A percentile compares a stretch with the other conserved stretches of the same genome.
Conservation (phyloP, 2,888 invertebrate species). For the Dynastes tityus region DNA sequence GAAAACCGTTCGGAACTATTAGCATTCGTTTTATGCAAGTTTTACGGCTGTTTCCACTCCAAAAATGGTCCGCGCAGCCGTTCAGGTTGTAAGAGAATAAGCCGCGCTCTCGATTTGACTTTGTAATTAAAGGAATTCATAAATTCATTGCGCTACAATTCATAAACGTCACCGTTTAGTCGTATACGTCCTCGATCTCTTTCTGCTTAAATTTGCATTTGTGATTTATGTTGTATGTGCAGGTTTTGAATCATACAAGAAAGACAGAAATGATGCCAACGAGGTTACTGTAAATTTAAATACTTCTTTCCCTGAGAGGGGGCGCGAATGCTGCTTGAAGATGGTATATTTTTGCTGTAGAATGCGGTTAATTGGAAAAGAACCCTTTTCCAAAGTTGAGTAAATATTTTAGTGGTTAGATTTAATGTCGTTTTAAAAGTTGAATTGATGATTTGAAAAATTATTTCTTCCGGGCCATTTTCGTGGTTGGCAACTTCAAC, state of each 20-base stretch:
- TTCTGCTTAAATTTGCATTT: conserved; percentile 1
- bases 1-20: conserved; percentile 2
- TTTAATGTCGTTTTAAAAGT: too few relatives aligned
- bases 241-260: neutral
- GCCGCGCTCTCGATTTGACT: conserved; percentile 17
- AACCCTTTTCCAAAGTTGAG: too few relatives aligned
- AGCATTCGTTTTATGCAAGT: conserved; percentile 30
- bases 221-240: conserved; percentile 14
- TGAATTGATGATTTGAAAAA: too few relatives aligned
- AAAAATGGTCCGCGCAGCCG: neutral
- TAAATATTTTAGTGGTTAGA: too few relatives aligned
- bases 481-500: too few relatives aligned
- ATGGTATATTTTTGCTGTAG: neutral
- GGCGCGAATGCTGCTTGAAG: too few relatives aligned
- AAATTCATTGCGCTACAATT: conserved; percentile 24
- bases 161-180: neutral
- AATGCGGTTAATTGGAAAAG: too few relatives aligned
- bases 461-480: too few relatives aligned
- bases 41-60: neutral
- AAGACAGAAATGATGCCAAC: neutral
- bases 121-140: conserved; percentile 27
- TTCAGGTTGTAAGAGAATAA: neutral
- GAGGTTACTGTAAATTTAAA: conserved; percentile 2
- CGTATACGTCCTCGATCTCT: neutral
- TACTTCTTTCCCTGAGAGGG: too few relatives aligned